Base-by-base conservation (phyloP, 1,140 invertebrate genomes). In the Archivesica marissinica region DNA sequence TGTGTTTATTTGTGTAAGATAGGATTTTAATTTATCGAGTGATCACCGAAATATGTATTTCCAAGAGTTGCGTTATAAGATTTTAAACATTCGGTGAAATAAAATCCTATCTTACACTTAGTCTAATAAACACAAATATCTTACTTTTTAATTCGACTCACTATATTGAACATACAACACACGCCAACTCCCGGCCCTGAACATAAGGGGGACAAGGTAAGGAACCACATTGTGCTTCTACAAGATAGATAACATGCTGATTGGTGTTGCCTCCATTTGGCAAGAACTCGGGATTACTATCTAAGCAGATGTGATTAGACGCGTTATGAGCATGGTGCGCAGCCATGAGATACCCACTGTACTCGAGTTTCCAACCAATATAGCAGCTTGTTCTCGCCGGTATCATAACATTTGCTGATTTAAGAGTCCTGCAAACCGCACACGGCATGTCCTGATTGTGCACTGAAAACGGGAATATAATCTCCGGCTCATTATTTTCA, bases 261-360 rank as follows among this genome's bases (percentile, higher is more conserved):
- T 61, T 33, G 33, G 28, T 33, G 33, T 20, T 61, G 30, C 3
- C 30, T 9, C 56, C 56, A 9, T 33, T 28, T 28, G 23, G 56
- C 33, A 61, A 28, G 33, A 33, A 28, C 33, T 61, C 56, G 6
- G 56, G 56, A 7, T 30, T 23, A 17, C 30, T 28, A 28, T 61
- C 56, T 13, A 61, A 15, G 30, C 56, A 61, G 17, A 61, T 61
- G 33, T 61, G 56, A 28, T 61, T 61, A 20, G 56, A 33, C 2
- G 25, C 56, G 2, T 15, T 6, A 2, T 23, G 11, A 61, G 28
- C 30, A 61, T 61, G 13, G 7, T 20, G 11, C 7, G 61, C 77
- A 4, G 88, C 30, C 41, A 88, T 81, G 20, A 90, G 61, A 50
- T 89, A 88, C 2, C 89, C 89, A 2, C 38, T 52, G 61, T 90